Evolutionary conservation across 2,113 vertebrate species (phyloP), one percentile per base, ranked within the genome.

Genomic region (Stigmatopora argus): DNA sequence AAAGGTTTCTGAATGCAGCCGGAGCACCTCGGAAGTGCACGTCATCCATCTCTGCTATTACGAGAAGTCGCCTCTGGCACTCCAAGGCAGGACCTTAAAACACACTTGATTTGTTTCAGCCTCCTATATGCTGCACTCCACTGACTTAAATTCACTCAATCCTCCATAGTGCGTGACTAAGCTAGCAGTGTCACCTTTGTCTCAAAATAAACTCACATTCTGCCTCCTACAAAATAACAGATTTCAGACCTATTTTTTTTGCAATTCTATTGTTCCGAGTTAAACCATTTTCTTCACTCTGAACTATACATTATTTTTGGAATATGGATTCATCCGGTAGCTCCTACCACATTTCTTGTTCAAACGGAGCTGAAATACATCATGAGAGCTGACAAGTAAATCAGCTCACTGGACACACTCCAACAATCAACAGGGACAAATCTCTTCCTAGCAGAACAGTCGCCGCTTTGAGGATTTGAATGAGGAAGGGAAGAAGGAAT

Each of bases 1-100:
- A 52, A 76, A 79, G 78, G 81, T 72, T 85, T 83, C 85, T 74
- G 83, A 83, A 77, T 79, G 79, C 67, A 79, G 84, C 83, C 51
- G 12, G 67, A 66, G 68, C 65, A 76, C 69, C 67, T 64, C 14
- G 75, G 67, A 68, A 78, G 69, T 31, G 21, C 53, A 74, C 69
- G 75, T 82, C 79, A 82, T 82, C 86, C 45, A 73, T 70, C 70
- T 53, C 17, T 14, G 62, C 82, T 74, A 62, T 69, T 75, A 74
- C 73, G 69, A 75, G 80, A 73, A 68, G 70, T 66, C 34, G 72
- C 83, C 65, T 68, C 26, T 8, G 69, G 82, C 71, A 7, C 23
- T 48, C n/a, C 62, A 26, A 68, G 41, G 69, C 64, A 75, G 56
- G n/a, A 69, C 58, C 57, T 65, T 59, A 31, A 71, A 17, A 47